A percentile compares a stretch with the other conserved stretches of the same genome.
phyloP scores from a whole-genome alignment of 2,888 invertebrate genomes.

The Morpho helenor region DNA sequence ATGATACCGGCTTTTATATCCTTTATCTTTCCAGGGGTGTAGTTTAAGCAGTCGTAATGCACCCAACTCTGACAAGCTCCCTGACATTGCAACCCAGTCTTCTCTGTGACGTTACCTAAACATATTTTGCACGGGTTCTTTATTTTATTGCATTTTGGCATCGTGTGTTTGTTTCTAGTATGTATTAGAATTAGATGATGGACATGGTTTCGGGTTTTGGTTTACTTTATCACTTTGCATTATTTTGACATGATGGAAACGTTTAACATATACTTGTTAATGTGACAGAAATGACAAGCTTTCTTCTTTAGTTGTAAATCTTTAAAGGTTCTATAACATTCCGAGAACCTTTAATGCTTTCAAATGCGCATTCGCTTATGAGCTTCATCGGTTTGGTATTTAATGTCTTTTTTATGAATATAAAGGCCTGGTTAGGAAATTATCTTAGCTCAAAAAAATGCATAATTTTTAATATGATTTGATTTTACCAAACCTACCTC shows the following conservation, averaged over 20 bases:
- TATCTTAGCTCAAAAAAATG: too few species aligned
- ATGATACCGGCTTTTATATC: constrained; percentile 59
- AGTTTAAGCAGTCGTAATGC: constrained; percentile 57
- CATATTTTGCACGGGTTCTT: constrained; percentile 66
- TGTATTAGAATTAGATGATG: neutral
- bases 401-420: too few species aligned
- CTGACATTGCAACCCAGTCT: constrained; percentile 56
- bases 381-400: too few species aligned
- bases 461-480: too few species aligned
- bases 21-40: constrained; percentile 58
- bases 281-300: neutral
- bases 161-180: constrained; percentile 6
- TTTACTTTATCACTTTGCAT: neutral
- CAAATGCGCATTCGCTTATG: too few species aligned
- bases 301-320: constrained; percentile 2
- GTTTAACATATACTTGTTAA: neutral
- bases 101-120: constrained; percentile 44
- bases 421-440: too few species aligned
- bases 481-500: too few species aligned
- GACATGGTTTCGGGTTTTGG: neutral
- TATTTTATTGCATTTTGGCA: constrained; percentile 38
- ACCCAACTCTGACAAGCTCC: constrained; percentile 60
- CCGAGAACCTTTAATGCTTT: too few species aligned
- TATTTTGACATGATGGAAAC: constrained; percentile 15
- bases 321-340: too few species aligned